Evolutionary conservation across 2,888 invertebrate genomes (phyloP).

Genomic region (Micoletzkya japonica): DNA sequence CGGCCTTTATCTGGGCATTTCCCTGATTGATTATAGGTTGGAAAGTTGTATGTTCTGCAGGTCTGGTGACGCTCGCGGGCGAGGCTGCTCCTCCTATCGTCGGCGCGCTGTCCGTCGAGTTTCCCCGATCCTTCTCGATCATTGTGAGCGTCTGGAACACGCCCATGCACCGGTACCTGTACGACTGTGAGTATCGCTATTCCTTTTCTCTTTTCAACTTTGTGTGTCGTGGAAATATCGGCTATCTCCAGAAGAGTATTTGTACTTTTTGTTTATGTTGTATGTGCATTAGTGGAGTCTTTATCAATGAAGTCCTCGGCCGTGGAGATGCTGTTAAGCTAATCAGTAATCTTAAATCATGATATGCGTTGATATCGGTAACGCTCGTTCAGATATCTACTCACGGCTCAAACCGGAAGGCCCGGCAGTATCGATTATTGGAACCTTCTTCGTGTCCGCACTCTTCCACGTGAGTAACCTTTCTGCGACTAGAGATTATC

Average conservation of each 20-base stretch:
- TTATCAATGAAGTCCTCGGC: no score
- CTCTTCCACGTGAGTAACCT: conserved; percentile 21
- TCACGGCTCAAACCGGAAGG: conserved; percentile 7
- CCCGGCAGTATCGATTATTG: conserved; percentile 1
- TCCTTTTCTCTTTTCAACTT: no score
- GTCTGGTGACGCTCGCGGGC: conserved; percentile 5
- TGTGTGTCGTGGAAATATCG: no score
- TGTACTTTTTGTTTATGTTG: no score
- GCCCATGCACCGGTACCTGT: conserved; percentile 28
- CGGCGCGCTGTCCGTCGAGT: conserved; percentile 2
- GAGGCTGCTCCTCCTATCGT: conserved; percentile 16
- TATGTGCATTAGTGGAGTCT: no score
- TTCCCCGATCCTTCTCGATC: conserved; percentile 24
- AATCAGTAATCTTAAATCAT: no score
- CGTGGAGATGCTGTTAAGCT: no score
- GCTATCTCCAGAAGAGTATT: no score
- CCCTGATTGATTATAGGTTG: neutral
- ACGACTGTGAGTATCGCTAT: conserved; percentile 16
- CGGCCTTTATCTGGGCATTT: no score
- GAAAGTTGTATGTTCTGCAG: neutral
- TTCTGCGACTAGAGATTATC: no score
- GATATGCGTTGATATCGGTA: no score
- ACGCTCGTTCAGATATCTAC: conserved; percentile 11
- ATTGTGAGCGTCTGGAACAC: conserved; percentile 23
- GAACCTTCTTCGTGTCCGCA: conserved; percentile 19